These are phyloP conservation scores for Addax nasomaculatus DNA, from an alignment of 2,113 vertebrate species.

Conservation along the genomic window DNA sequence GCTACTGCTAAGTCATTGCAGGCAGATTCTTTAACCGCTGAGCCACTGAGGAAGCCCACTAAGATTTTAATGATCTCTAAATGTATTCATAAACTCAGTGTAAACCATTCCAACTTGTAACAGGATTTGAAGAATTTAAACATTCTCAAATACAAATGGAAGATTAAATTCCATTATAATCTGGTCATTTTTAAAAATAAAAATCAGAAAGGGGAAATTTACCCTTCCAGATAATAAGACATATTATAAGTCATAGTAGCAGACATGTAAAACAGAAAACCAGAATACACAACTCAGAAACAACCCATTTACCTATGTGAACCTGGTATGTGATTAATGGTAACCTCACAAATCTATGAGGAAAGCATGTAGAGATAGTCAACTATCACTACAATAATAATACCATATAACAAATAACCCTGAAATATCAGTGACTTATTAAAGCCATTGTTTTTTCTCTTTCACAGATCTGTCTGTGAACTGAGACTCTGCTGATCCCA, in stretches of 20 bases:
- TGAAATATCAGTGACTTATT: background rate
- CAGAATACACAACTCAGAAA: background rate
- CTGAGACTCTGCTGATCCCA: background rate
- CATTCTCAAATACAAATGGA: constrained; percentile 1
- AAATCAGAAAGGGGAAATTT: background rate
- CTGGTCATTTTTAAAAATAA: background rate
- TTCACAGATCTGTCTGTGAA: background rate
- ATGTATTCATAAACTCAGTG: constrained; percentile 9
- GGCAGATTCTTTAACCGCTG: background rate
- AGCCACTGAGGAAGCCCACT: background rate
- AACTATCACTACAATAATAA: background rate
- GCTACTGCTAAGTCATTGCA: background rate
- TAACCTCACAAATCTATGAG: background rate
- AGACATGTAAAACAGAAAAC: background rate
- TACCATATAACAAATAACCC: background rate
- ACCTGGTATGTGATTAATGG: background rate
- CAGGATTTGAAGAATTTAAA: background rate
- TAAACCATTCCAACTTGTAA: background rate
- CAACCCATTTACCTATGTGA: background rate
- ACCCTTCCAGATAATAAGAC: background rate
- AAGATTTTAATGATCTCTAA: background rate
- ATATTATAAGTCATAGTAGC: background rate
- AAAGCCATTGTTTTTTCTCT: background rate
- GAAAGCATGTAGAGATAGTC: background rate
- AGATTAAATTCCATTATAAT: background rate